Evolutionary conservation across 2,888 invertebrate genomes (phyloP), one percentile per base, ranked within the genome.

Genomic region (Nomada ferruginata): DNA sequence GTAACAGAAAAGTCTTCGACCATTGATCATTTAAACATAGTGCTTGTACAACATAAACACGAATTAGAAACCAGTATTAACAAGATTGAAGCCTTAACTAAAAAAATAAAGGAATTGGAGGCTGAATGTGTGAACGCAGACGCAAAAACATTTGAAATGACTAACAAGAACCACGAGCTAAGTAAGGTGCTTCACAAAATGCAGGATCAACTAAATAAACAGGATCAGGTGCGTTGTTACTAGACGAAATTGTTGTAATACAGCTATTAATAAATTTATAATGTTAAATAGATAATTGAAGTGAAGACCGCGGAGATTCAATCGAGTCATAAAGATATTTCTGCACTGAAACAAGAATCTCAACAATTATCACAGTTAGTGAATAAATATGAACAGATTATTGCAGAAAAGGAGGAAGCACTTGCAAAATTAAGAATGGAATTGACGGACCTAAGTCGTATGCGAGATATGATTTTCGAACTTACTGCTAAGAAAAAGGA

Each of bases 381-480:
- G 50, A 85, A 82, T 4, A 89, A 47, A 13, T 90, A 91, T 60
- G 90, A 92, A 74, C 87, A 89, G 69, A 85, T 85, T 5, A 88
- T 93, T 61, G 84, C 87, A 4, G 90, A 91, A 63, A 92, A 91
- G 75, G 93, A 92, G 18, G 90, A 84, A 26, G 78, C 50, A 60
- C 84, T 91, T 44, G 63, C 87, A 44, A 91, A 87, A 76, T 83
- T 92, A 83, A 82, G 79, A 65, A 64, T 55, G 23, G 92, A 93
- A 81, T 82, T 93, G 52, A 78, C 74, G 9, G 90, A 91, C 60
- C 83, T 93, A 18, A 91, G 91, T 79, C 90, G 92, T 52, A 92
- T 93, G 92, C 85, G 92, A 5, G 92, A 93, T 60, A 92, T 92
- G 92, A 93, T 93, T 44, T 92, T 91, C 29, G 91, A 92, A 50